Base-by-base conservation (phyloP, 2,888 invertebrate genomes). In the Luperina testacea region DNA sequence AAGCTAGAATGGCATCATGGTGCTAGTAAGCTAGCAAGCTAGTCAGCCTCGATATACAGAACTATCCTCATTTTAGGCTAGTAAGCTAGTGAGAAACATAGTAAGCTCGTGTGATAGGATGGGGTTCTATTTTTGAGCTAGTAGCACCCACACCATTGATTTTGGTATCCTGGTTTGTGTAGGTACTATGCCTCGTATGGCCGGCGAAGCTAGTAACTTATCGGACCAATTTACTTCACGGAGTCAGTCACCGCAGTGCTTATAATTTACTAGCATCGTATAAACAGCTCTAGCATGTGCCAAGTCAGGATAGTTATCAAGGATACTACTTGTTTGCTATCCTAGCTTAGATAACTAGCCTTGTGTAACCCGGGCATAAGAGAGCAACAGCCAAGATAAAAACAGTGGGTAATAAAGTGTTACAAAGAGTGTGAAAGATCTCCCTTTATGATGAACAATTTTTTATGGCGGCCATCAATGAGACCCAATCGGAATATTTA, bases 371-470 rank as follows among this genome's bases (percentile, higher is more conserved):
- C 6, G 64, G 24, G 11, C 64, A 24, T 20, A 63, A 2, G 65
- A 77, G 65, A 69, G 59, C 74, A n/a, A 42, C 38, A 80, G 38
- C 72, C 53, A 77, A 87, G 85, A 83, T 65, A 82, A 76, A 80
- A 85, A 69, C 72, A 32, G 42, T 42, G 1, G 80, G 84, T 83
- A 89, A 71, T 90, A 92, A 91, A 92, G 87, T 83, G 84, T 90
- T 88, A 90, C 87, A 88, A 87, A 87, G 83, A 84, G 82, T 85
- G 86, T 80, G 82, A 88, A 90, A 85, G 87, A 89, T 88, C 87
- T 85, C 88, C 88, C 85, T 91, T 91, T 90, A 92, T 88, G 77
- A 77, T 70, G 71, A 69, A 69, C 64, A 59, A 80, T 86, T 82
- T 91, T 91, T 90, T 90, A 90, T 89, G 78, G 53, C 72, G 71